Evolutionary conservation across 2,888 invertebrate species (phyloP), one percentile per base, ranked within the genome.

Genomic region (Oscheius sp.): DNA sequence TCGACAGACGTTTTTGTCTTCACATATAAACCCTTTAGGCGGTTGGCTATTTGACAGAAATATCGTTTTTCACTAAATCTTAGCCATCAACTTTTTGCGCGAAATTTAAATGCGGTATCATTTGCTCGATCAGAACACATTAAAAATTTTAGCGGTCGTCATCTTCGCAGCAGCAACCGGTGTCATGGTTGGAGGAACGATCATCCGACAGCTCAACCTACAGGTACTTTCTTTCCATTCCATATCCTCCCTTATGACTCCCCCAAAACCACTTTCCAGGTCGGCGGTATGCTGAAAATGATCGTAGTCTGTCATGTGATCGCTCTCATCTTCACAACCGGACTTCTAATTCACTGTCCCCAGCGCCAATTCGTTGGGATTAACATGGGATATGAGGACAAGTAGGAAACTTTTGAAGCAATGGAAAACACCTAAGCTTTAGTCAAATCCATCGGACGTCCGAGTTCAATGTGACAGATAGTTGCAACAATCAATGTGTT

Each of bases 81-180:
- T 21, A 21, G 21, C 21, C 21, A 21, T 21, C 21, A 21, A 21
- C 21, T 21, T 21, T 21, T 21, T 21, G 21, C 21, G 21, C 21
- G 21, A 21, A 21, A 21, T 21, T 21, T 21, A 0, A 21, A 21
- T 21, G 21, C 21, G 21, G 21, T 21, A 21, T 21, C 0, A 21
- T 21, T 21, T 21, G 21, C 21, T 21, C 21, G 21, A 21, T 42
- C 42, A 42, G 42, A 42, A 42, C 4, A 3, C 42, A 11, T 5
- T 7, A 59, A n/a, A n/a, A n/a, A 29, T 72, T 72, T 72, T 78
- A 85, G 88, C 87, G 5, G 81, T 87, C 11, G 84, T 89, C 7
- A 88, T 89, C 68, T 87, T 89, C 73, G 87, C 86, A 5, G 89
- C 88, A 0, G 89, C 89, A 2, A 83, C 83, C 1, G 89, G 89